Base-by-base conservation (phyloP, 1,140 invertebrate species). In the Cherax quadricarinatus region DNA sequence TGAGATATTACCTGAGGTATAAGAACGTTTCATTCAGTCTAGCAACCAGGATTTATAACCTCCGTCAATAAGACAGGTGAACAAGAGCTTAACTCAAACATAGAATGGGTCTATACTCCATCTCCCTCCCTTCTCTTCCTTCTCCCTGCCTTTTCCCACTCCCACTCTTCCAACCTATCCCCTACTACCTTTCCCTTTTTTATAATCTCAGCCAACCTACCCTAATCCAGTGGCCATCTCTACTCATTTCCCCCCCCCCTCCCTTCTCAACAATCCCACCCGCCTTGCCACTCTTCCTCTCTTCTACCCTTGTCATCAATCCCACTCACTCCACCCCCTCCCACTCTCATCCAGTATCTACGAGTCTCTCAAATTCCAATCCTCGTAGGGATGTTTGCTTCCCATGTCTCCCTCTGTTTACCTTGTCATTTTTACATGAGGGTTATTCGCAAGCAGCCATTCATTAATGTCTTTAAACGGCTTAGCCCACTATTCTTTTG, bases 401-500 rank as follows among this genome's bases (percentile, higher is more conserved):
- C 86, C 78, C 57, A 83, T 60, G 78, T 70, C 88, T 24, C 80
- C 66, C 66, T n/a, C 66, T 90, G 88, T 84, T 57, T 84, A 78
- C 81, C 30, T 85, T 57, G 51, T 90, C n/a, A 84, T 84, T 90
- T 78, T 90, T 90, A 57, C 88, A 90, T 30, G 48, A 70, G 88
- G 81, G 88, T 90, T 78, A 78, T 90, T 84, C 82, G 62, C 57
- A 62, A 41, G 51, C 10, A 41, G 41, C 88, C 88, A 90, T 90
- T 90, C 88, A 90, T 90, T 90, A 84, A 83, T 90, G 88, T 83
- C 53, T 84, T 90, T 90, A 90, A 90, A 80, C 88, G 62, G 88
- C 88, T 90, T 90, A 90, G 88, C 88, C 84, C 88, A 90, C 82
- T 66, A 81, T 75, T 66, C 88, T 53, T 84, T 85, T 90, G 81